Evolutionary conservation across 92 coral and sea anemone genomes (phyloP).

Genomic region (Bergia sp.): DNA sequence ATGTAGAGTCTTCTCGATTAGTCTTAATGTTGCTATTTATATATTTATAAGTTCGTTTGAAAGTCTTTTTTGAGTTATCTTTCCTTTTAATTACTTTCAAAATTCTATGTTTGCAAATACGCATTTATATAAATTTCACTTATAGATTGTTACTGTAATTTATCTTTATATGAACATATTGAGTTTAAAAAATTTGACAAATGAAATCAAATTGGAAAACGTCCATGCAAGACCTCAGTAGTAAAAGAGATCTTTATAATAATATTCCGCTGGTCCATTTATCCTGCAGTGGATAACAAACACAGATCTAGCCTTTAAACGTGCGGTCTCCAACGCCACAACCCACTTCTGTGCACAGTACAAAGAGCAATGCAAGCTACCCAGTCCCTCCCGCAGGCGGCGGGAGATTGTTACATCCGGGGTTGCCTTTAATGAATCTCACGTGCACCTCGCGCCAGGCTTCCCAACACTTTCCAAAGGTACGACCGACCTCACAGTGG

Average conservation of each 20-base stretch:
- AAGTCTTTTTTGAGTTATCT: too few relatives aligned
- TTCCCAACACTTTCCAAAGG: slow-evolving; percentile 27
- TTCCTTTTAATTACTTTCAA: too few relatives aligned
- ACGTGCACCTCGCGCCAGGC: slow-evolving; percentile 36
- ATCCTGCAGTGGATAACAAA: slow-evolving; percentile 41
- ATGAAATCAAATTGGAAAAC: too few relatives aligned
- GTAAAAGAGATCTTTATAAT: neutral
- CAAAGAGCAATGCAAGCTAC: slow-evolving; percentile 12
- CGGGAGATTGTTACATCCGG: slow-evolving; percentile 5
- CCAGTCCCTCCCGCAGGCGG: slow-evolving; percentile 24
- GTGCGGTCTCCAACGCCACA: slow-evolving; percentile 28
- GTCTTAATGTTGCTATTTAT: too few relatives aligned
- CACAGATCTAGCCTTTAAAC: slow-evolving; percentile 30
- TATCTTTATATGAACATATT: too few relatives aligned
- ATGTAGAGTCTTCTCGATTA: too few relatives aligned
- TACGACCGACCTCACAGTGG: slow-evolving; percentile 15
- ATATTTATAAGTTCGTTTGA: too few relatives aligned
- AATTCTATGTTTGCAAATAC: too few relatives aligned
- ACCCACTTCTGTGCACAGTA: slow-evolving; percentile 20
- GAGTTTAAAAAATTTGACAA: too few relatives aligned
- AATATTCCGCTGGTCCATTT: neutral
- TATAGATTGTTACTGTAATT: too few relatives aligned
- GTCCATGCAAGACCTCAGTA: too few relatives aligned
- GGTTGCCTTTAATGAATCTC: slow-evolving; percentile 15
- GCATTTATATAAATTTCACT: too few relatives aligned